Conservation (phyloP, 2,888 invertebrate genomes). For the Stegophylla sp. region DNA sequence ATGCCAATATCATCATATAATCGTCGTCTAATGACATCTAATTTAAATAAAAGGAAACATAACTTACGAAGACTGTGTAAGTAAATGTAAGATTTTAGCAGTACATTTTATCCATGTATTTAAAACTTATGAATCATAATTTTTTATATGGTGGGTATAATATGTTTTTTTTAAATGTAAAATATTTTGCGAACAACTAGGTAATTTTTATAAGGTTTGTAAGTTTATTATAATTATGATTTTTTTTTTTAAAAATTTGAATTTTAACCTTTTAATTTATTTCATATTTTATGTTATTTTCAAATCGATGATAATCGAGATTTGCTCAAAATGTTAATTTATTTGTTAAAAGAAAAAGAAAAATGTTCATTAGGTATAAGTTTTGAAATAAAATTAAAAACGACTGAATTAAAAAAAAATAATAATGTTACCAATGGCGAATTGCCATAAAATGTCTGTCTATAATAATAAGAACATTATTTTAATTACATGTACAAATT, state of each 20-base stretch:
- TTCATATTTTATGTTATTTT: conserved; percentile 31
- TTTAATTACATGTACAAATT: conserved; percentile 34
- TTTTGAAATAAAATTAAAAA: conserved; percentile 25
- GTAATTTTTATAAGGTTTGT: conserved; percentile 34
- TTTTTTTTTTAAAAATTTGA: conserved; percentile 26
- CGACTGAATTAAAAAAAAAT: conserved; percentile 49
- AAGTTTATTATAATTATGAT: conserved; percentile 36
- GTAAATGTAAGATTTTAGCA: conserved; percentile 11
- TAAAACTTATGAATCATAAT: conserved; percentile 1
- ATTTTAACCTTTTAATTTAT: conserved; percentile 39
- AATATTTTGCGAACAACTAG: conserved; percentile 3
- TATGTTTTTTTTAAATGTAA: conserved; percentile 29
- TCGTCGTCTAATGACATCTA: conserved; percentile 17
- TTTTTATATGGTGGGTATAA: conserved; percentile 16
- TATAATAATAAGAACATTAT: conserved; percentile 37
- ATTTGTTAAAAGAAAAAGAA: not conserved
- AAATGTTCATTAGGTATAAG: conserved; percentile 12
- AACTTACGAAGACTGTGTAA: conserved; percentile 40
- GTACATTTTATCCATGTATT: not conserved
- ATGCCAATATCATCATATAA: conserved; percentile 54
- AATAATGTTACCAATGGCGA: conserved; percentile 48
- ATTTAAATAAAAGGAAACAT: conserved; percentile 37
- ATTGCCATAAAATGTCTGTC: conserved; percentile 26
- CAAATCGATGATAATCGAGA: conserved; percentile 23
- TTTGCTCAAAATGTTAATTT: conserved; percentile 42